Percentiles rank a stretch among this genome's conserved stretches.
These are phyloP conservation scores for Alectura lathami DNA, from an alignment of 2,113 vertebrate genomes.

Conservation along the genomic window DNA sequence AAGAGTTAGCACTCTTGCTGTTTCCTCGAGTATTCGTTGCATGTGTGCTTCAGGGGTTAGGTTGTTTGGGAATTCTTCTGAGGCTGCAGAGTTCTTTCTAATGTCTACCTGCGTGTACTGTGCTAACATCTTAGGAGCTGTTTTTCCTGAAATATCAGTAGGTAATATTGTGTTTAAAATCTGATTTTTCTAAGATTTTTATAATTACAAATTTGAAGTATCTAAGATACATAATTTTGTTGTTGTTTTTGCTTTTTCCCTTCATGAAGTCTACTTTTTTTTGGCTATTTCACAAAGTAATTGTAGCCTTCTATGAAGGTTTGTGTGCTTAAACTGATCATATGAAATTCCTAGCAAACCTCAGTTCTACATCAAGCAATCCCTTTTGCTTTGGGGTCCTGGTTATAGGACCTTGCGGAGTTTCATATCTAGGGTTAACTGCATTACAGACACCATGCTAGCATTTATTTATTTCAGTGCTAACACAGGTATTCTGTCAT, in stretches of 20 bases:
- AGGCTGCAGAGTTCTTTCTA: background rate
- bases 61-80: background rate
- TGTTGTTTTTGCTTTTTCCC: no score
- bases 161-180: background rate
- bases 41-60: background rate
- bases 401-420: background rate
- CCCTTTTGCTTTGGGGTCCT: background rate
- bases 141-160: background rate
- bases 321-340: background rate
- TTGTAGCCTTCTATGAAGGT: background rate
- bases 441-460: background rate
- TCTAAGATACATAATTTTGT: background rate
- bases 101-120: background rate
- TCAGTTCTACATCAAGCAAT: background rate
- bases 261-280: background rate
- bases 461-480: background rate
- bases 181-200: background rate
- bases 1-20: background rate
- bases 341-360: background rate
- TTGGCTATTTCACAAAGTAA: background rate
- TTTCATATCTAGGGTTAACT: background rate
- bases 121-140: background rate
- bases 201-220: background rate
- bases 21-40: background rate
- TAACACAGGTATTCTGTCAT: accelerated